Base-by-base conservation (phyloP, 2,797 vertebrate genomes). In the Philypnodon macrostomus region DNA sequence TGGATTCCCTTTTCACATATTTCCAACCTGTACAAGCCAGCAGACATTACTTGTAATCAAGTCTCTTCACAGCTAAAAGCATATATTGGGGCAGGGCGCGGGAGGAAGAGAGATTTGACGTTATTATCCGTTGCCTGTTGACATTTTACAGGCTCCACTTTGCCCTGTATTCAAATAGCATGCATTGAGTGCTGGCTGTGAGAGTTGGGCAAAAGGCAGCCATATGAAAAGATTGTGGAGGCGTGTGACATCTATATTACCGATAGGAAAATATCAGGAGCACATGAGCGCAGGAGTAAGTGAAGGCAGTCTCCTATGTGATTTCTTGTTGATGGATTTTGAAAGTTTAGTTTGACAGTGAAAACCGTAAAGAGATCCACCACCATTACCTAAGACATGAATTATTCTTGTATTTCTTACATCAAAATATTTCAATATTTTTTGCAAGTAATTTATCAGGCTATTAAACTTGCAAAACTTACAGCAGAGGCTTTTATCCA, bases 111-210 rank as follows among this genome's bases (percentile, higher is more conserved):
- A 19, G 14, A 42, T 46, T 39, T 46, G n/a, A 49, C 23, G 39
- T 19, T 31, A 26, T 63, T 59, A 53, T 47, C 13, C 24, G 7
- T 10, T 30, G 11, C 2, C 21, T 24, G 17, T 21, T 54, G 27
- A 46, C 47, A 59, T 30, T 55, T 48, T 45, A 21, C 29, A 39
- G 44, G 59, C n/a, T 30, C 40, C 40, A 44, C 40, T 44, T 26
- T 12, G 41, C 38, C 21, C 32, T 32, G 42, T n/a, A 4, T 35
- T 58, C 19, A 42, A n/a, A 35, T 21, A 7, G 17, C 40, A n/a
- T 27, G 18, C 32, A 19, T 2, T 6, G 0, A 10, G 11, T 26
- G 14, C 21, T 1, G 23, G n/a, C 27, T 30, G 24, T 29, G 13
- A 21, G 18, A 34, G 26, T 32, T 19, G 19, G n/a, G 7, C 10